Evolutionary conservation across 2,888 invertebrate species (phyloP).

Genomic region (Melinopterus prodromus): DNA sequence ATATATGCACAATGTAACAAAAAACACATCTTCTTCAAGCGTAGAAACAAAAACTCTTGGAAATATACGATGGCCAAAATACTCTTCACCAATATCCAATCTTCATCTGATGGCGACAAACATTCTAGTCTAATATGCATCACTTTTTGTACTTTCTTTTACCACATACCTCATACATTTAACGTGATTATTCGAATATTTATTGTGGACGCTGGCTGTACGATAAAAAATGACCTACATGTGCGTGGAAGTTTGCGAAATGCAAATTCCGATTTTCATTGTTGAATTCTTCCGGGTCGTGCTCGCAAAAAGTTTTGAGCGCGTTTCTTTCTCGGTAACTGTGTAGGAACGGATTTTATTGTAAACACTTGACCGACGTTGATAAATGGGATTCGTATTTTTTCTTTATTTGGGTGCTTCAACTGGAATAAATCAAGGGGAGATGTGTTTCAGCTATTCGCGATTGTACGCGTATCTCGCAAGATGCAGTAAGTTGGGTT

Average conservation of each 20-base stretch:
- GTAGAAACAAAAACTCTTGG: no score
- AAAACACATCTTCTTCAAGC: no score
- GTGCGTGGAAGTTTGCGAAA: not conserved
- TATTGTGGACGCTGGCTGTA: not conserved
- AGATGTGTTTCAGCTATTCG: conserved; percentile 14
- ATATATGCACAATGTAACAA: no score
- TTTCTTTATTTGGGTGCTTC: conserved; percentile 33
- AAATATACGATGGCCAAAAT: no score
- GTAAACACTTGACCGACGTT: conserved; percentile 37
- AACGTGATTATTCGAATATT: not conserved
- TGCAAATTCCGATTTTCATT: not conserved
- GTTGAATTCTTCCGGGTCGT: not conserved
- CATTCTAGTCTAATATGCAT: no score
- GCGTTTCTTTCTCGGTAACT: conserved; percentile 31
- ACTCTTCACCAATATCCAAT: no score
- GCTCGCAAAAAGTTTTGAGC: conserved; percentile 26
- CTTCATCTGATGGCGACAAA: no score
- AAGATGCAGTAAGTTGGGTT: no score
- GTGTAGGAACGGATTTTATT: conserved; percentile 31
- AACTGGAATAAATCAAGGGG: conserved; percentile 29
- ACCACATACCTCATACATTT: no score
- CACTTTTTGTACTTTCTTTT: no score
- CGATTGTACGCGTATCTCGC: no score
- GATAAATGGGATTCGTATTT: conserved; percentile 32
- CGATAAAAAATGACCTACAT: not conserved